Percentiles rank a stretch among this genome's conserved stretches.
Evolutionary conservation across 2,888 invertebrate species (phyloP).

Genomic region (Hypomecis punctinalis): DNA sequence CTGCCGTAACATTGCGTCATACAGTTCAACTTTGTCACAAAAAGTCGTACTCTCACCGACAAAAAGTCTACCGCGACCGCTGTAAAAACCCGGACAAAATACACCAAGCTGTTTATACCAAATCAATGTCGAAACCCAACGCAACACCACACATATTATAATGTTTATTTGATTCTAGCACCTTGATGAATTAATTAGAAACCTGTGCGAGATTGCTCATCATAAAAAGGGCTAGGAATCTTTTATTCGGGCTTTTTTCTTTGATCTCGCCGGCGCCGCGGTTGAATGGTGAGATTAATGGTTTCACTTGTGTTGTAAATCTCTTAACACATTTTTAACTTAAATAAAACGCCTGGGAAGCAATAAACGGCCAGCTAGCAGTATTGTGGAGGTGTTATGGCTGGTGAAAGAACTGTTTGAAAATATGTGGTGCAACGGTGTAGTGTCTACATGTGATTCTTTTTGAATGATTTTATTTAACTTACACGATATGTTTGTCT

Average conservation of each 20-base stretch:
- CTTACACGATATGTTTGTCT: not conserved
- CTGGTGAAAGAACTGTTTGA: conserved; percentile 22
- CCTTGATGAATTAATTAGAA: conserved; percentile 63
- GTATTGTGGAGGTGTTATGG: conserved; percentile 33
- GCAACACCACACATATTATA: conserved; percentile 44
- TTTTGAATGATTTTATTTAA: not conserved
- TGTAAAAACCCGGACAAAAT: not conserved
- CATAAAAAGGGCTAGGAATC: conserved; percentile 49
- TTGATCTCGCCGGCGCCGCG: conserved; percentile 53
- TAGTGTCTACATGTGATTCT: not conserved
- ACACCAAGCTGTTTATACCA: not conserved
- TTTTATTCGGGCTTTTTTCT: conserved; percentile 44
- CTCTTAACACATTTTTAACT: conserved; percentile 58
- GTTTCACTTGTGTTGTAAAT: conserved; percentile 49
- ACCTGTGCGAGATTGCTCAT: conserved; percentile 51
- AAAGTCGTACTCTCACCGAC: no score
- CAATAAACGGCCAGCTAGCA: conserved; percentile 42
- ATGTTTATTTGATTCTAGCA: conserved; percentile 57
- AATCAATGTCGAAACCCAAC: conserved; percentile 29
- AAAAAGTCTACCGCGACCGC: no score
- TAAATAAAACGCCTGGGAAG: conserved; percentile 55
- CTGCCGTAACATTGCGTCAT: no score
- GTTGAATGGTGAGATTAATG: conserved; percentile 47
- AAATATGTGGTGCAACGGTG: conserved; percentile 9
- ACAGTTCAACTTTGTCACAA: no score